These are phyloP conservation scores for Spilogale gracilis DNA, from an alignment of 2,113 vertebrate species.

Conservation along the genomic window DNA sequence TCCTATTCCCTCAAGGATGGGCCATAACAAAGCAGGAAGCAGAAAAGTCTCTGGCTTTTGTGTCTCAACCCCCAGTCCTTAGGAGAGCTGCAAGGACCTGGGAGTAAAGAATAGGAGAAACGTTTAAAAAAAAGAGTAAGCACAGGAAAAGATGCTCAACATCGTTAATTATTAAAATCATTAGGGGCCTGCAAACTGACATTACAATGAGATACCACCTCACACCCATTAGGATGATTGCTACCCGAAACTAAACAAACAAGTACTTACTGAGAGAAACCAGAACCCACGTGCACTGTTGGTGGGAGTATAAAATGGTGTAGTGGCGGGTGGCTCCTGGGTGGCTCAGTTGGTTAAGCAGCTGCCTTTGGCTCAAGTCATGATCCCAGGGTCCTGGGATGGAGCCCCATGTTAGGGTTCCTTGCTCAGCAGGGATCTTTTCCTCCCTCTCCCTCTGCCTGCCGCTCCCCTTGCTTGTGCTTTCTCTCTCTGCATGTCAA, in stretches of 20 bases:
- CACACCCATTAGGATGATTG: not conserved
- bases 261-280: not conserved
- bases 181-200: not conserved
- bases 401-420: too few relatives aligned
- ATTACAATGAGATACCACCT: not conserved
- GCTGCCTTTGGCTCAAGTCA: too few relatives aligned
- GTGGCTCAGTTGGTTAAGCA: not conserved
- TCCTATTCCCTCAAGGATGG: not conserved
- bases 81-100: not conserved
- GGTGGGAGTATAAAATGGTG: not conserved
- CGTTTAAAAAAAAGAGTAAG: not conserved
- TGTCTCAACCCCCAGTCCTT: not conserved
- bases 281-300: not conserved
- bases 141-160: not conserved
- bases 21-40: not conserved
- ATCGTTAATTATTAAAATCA: not conserved
- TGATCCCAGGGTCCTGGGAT: too few relatives aligned
- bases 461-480: too few relatives aligned
- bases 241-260: not conserved
- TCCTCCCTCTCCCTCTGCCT: too few relatives aligned
- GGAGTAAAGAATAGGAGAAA: not conserved
- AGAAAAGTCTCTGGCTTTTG: not conserved
- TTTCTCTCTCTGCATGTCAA: too few relatives aligned
- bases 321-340: too few relatives aligned
- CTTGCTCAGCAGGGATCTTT: too few relatives aligned